Base-by-base conservation (phyloP, 2,797 vertebrate genomes). In the Varecia variegata region DNA sequence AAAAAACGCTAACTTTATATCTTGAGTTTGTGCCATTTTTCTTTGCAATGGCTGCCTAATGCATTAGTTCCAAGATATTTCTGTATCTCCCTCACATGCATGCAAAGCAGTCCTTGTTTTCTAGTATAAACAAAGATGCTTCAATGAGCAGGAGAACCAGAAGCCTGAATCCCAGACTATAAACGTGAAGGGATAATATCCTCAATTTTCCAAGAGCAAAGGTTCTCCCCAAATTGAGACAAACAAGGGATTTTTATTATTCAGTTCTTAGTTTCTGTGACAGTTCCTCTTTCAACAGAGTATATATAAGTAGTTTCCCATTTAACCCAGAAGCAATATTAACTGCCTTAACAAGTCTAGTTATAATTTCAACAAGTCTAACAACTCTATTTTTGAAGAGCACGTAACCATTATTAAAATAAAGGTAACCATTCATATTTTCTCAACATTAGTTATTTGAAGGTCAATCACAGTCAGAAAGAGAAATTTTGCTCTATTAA, bases 331-430 rank as follows among this genome's bases (percentile, higher is more conserved):
- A 96, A 82, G 40, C 47, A 71, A 56, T 40, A 56, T 58, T 84
- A 88, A 56, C 38, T 95, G 67, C 50, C 38, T 93, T 65, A 80
- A 62, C 60, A 93, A 92, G 35, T 93, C 38, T 35, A 70, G 18
- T 77, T 94, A 58, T 52, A 92, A 95, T 60, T 80, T 95, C 40
- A 93, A 18, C 58, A 93, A 50, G 25, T 67, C 84, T 38, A 87
- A 87, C 47, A 82, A 79, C 40, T 85, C 40, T 47, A 17, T 56
- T 95, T 90, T 62, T 81, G 56, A 97, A 76, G n/a, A 88, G 20
- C 27, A 94, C 18, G 38, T 87, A 84, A 90, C 67, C 67, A 35
- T 68, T 91, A 92, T 67, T 87, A 91, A 81, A 81, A 85, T 79
- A 30, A 86, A 93, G 25, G 38, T 70, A 92, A 88, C 74, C 15